Percentiles rank a stretch among this genome's conserved stretches.
These are phyloP conservation scores for Neopelma chrysocephalum DNA, from an alignment of 2,797 vertebrate genomes.

Conservation along the genomic window DNA sequence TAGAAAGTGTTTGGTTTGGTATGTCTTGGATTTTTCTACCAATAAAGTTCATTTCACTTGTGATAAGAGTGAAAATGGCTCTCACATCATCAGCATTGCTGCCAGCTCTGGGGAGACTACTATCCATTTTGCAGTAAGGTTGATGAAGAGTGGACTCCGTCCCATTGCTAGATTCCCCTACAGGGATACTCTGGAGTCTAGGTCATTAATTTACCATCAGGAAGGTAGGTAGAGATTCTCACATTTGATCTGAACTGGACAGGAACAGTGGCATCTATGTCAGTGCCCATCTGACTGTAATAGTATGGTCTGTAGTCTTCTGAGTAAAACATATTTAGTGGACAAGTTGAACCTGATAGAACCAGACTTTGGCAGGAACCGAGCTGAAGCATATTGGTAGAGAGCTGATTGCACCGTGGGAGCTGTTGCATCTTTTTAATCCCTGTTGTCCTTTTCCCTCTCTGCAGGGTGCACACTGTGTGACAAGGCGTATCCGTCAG, in stretches of 20 bases:
- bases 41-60: not conserved
- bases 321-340: not conserved
- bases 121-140: not conserved
- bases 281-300: not conserved
- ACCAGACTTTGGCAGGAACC: not conserved
- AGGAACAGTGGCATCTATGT: not conserved
- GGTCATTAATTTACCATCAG: not conserved
- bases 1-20: not conserved
- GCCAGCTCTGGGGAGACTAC: not conserved
- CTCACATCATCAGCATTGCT: not conserved
- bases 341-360: not conserved
- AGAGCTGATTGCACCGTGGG: not conserved
- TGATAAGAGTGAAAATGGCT: not conserved
- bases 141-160: not conserved
- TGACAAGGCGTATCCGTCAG: constrained; percentile 92
- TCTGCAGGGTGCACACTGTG: constrained; percentile 93
- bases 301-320: not conserved
- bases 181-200: not conserved
- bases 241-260: not conserved
- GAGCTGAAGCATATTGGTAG: not conserved
- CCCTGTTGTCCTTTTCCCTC: not conserved
- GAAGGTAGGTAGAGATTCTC: not conserved
- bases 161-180: not conserved
- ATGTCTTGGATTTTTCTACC: not conserved
- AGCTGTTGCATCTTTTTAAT: not conserved